These are phyloP conservation scores for Actinia equina DNA, from an alignment of 64 coral and sea anemone species.

Conservation along the genomic window DNA sequence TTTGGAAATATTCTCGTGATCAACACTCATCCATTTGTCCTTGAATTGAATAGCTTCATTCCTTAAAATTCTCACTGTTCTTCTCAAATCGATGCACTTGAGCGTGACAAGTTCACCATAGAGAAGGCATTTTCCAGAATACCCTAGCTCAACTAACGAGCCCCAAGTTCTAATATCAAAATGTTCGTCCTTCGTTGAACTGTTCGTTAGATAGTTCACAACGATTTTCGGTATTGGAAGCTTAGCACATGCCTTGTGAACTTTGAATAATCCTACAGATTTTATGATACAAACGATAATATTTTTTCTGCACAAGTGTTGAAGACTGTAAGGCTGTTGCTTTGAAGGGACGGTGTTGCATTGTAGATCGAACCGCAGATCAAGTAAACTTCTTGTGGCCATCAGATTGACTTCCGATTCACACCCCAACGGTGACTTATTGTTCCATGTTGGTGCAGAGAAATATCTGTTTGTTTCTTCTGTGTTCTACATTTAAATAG, in stretches of 20 bases:
- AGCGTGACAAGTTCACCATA: neutral
- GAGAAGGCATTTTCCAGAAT: slow-evolving; percentile 1
- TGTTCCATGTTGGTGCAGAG: neutral
- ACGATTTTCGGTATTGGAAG: slow-evolving; percentile 12
- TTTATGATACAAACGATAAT: slow-evolving; percentile 1
- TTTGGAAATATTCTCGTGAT: slow-evolving; percentile 59
- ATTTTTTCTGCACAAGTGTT: slow-evolving; percentile 1
- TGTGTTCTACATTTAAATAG: neutral
- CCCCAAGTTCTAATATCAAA: slow-evolving; percentile 16
- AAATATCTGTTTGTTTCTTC: neutral
- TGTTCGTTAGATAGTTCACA: neutral
- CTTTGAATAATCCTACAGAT: neutral
- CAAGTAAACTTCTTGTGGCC: neutral
- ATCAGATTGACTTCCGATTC: neutral
- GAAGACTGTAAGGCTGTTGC: neutral
- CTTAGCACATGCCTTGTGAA: neutral
- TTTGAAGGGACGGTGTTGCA: neutral
- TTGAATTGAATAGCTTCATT: neutral
- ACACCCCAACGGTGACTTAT: neutral
- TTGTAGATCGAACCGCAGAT: neutral
- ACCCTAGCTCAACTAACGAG: neutral
- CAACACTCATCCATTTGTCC: slow-evolving; percentile 44
- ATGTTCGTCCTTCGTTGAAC: neutral
- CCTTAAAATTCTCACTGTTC: neutral
- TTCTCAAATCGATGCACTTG: neutral